Base-by-base conservation (phyloP, 1,140 invertebrate species). In the Ephestia elutella region DNA sequence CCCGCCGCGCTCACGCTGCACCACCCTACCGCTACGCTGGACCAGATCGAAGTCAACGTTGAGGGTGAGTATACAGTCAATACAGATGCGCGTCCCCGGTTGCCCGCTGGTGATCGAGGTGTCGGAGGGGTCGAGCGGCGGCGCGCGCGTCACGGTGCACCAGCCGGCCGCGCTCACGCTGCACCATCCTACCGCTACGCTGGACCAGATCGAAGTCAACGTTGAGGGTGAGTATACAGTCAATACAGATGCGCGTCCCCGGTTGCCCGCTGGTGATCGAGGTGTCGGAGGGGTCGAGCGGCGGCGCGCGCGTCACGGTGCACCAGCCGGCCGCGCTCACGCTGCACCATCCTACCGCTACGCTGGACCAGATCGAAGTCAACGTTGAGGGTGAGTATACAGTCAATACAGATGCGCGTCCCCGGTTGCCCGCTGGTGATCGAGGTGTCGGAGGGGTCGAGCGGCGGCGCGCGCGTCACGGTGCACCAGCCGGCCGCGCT, bases 31-130 rank as follows among this genome's bases (percentile, higher is more conserved):
- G 95, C 95, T 83, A 93, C 94, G 75, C 91, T 97, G 71, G 95
- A 97, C 80, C 96, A 97, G 89, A 93, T 97, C 79, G 95, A 97
- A 92, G 95, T 97, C 75, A 96, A 96, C 90, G 95, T 97, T 90
- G 96, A 97, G 93, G 96, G 96, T 97, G 92, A 92, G 90, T 83
- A 3, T 50, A 18, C 10, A 19, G 13, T 44, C 8, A 5, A 44
- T 15, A 3, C 7, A 8, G 89, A 91, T 91, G 90, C 90, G 93
- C 49, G 93, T 95, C 0, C 93, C 93, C 49, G 95, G 95, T 49
- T 96, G 95, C 74, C 95, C 95, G 5, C 93, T 96, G 59, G 91
- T 94, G 60, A 94, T 95, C 61, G 69, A 73, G 54, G 85, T 87
- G n/a, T 76, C 85, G 3, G 85, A 86, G 89, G 95, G 89, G 87